phyloP scores from a whole-genome alignment of 2,113 vertebrate genomes.

The Phoxinus phoxinus region DNA sequence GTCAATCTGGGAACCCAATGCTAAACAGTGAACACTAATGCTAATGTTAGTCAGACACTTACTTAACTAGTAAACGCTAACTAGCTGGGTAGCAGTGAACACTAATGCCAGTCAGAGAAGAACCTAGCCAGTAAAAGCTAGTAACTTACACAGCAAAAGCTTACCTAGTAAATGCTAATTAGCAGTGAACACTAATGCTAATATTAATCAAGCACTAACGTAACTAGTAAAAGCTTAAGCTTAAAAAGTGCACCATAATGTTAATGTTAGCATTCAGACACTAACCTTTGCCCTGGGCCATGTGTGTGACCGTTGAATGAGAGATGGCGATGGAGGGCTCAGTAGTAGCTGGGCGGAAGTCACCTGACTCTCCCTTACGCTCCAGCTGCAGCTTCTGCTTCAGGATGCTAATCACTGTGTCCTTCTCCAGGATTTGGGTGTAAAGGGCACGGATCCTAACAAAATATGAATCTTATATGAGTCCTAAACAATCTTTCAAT shows the following conservation, averaged over 20 bases:
- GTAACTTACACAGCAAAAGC: neutral
- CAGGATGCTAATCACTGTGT: constrained; percentile 90
- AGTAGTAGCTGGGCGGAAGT: constrained; percentile 81
- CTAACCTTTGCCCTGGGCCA: constrained; percentile 67
- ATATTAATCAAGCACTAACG: neutral
- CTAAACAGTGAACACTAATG: neutral
- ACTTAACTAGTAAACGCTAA: neutral
- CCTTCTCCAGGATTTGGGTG: constrained; percentile 93
- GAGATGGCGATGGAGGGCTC: constrained; percentile 81
- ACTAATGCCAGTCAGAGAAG: neutral
- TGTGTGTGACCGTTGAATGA: constrained; percentile 48
- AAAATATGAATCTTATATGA: rapidly evolving
- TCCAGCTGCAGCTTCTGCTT: constrained; percentile 88
- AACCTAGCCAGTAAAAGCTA: too few relatives aligned
- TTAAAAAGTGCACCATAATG: neutral
- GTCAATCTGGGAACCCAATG: neutral
- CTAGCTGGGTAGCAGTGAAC: neutral
- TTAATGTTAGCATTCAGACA: neutral
- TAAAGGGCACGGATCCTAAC: constrained; percentile 89
- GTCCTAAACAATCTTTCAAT: neutral
- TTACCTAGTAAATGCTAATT: neutral
- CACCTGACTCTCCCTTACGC: constrained; percentile 75
- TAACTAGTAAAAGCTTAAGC: neutral
- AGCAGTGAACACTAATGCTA: neutral
- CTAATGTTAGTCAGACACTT: neutral